Base-by-base conservation (phyloP, 2,113 vertebrate species). In the Myotis davidii region DNA sequence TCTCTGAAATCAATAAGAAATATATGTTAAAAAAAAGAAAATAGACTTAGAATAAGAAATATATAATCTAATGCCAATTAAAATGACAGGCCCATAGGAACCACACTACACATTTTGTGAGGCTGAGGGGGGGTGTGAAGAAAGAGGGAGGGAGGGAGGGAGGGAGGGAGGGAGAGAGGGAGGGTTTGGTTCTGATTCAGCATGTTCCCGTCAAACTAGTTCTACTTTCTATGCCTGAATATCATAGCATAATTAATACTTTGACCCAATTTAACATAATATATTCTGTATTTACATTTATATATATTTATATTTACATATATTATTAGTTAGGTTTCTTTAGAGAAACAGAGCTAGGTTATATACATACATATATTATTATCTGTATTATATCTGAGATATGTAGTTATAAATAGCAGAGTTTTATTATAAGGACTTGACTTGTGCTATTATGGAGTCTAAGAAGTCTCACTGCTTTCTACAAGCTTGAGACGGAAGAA, bases 71-170 rank as follows among this genome's bases (percentile, higher is more conserved):
- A n/a, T n/a, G n/a, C n/a, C n/a, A n/a, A n/a, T n/a, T n/a, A n/a
- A n/a, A n/a, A n/a, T n/a, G n/a, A n/a, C n/a, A n/a, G n/a, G n/a
- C n/a, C n/a, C n/a, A n/a, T n/a, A n/a, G n/a, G n/a, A n/a, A n/a
- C n/a, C n/a, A n/a, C n/a, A n/a, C n/a, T n/a, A n/a, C n/a, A n/a
- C n/a, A n/a, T n/a, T n/a, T n/a, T n/a, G n/a, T n/a, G n/a, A n/a
- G n/a, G n/a, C n/a, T n/a, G n/a, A n/a, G n/a, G n/a, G n/a, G n/a
- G n/a, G n/a, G n/a, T n/a, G n/a, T n/a, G n/a, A n/a, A 2, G 34
- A 16, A 8, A 9, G 6, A 3, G 45, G 6, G 21, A 5, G 39
- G 2, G 48, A 14, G 25, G 3, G 12, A 17, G 32, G 16, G 2
- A 16, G 9, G 17, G 52, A n/a, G 9, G 32, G 6, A n/a, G 3